phyloP scores from a whole-genome alignment of 2,888 invertebrate species.

The Dryomyza anilis region DNA sequence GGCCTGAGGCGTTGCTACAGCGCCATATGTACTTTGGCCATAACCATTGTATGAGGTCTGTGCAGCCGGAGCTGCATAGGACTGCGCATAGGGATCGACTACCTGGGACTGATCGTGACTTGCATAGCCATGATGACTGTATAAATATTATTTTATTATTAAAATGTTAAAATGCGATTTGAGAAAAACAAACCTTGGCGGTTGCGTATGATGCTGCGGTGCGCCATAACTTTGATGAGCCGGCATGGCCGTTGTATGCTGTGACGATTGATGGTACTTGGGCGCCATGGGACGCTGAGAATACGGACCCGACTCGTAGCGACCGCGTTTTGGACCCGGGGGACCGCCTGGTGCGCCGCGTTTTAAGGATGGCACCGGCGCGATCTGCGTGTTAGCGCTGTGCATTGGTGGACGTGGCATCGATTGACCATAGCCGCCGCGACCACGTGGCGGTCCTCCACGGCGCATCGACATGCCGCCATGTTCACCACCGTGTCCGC shows the following conservation, averaged over 20 bases:
- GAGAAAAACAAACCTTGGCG: conserved; percentile 25
- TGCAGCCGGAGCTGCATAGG: conserved; percentile 52
- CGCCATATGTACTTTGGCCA: conserved; percentile 48
- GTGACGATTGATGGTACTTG: conserved; percentile 56
- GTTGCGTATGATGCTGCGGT: conserved; percentile 46
- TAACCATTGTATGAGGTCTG: conserved; percentile 59
- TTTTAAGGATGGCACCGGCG: conserved; percentile 59
- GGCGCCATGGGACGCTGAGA: conserved; percentile 57
- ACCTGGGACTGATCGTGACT: conserved; percentile 58
- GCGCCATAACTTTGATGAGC: conserved; percentile 50
- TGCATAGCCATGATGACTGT: conserved; percentile 57
- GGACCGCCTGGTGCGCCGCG: conserved; percentile 58
- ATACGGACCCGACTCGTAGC: conserved; percentile 59
- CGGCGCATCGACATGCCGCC: conserved; percentile 50
- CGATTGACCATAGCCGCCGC: conserved; percentile 56
- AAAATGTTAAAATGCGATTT: neutral
- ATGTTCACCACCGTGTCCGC: conserved; percentile 49
- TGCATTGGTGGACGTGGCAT: conserved; percentile 58
- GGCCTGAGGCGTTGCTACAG: conserved; percentile 47
- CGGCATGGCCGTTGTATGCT: conserved; percentile 46
- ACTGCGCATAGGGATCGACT: conserved; percentile 60
- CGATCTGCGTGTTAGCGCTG: conserved; percentile 58
- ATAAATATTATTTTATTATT: neutral
- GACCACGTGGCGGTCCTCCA: conserved; percentile 56
- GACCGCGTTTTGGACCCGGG: conserved; percentile 60